Conservation (phyloP, 1,140 invertebrate species). For the Centruroides sculpturatus region DNA sequence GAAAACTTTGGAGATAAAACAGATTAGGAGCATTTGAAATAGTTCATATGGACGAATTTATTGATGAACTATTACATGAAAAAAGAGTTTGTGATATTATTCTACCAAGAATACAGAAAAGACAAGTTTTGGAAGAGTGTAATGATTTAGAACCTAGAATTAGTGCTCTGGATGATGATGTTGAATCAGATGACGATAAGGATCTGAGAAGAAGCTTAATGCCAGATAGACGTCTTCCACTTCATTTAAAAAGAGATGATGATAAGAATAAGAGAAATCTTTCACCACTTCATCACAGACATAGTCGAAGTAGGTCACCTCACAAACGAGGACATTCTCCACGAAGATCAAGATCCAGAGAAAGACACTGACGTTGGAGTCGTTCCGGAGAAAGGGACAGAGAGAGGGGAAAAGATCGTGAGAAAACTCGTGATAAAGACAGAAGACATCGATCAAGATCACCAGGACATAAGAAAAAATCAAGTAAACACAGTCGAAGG, state of each 20-base stretch:
- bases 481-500: neutral
- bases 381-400: constrained; percentile 11
- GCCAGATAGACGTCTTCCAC: neutral
- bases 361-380: constrained; percentile 10
- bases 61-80: constrained; percentile 81
- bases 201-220: constrained; percentile 7
- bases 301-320: constrained; percentile 12
- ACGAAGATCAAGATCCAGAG: constrained; percentile 3
- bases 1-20: constrained; percentile 83
- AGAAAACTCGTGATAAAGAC: constrained; percentile 20
- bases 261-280: constrained; percentile 3
- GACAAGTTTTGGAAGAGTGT: constrained; percentile 80
- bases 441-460: constrained; percentile 19
- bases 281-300: constrained; percentile 8
- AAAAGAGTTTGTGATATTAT: constrained; percentile 92
- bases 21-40: constrained; percentile 66
- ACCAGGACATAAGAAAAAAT: neutral
- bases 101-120: constrained; percentile 79
- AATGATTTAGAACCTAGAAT: constrained; percentile 84
- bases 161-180: constrained; percentile 79
- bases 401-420: constrained; percentile 10
- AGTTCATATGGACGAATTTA: constrained; percentile 95
- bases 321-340: constrained; percentile 5
- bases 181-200: constrained; percentile 57
- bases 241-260: neutral